Conservation (phyloP, 2,888 invertebrate species). For the Drosophila mayaguana region DNA sequence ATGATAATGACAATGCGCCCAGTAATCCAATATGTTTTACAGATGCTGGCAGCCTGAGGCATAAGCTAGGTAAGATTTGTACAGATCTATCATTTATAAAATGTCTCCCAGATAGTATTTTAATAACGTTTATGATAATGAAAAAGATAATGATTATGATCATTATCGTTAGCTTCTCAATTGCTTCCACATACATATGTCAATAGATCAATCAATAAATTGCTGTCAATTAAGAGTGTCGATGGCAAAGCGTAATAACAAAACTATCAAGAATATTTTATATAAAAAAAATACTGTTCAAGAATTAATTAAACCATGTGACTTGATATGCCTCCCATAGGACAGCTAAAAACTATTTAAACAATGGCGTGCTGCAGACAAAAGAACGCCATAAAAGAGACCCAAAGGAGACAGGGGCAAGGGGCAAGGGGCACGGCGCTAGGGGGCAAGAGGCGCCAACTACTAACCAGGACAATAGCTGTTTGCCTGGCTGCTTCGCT, state of each 20-base stretch:
- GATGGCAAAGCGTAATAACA: background rate
- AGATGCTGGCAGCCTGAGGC: too few relatives aligned
- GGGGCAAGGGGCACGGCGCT: background rate
- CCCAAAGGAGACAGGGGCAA: background rate
- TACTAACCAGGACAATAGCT: conserved; percentile 53
- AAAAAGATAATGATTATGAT: background rate
- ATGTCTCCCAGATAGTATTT: too few relatives aligned
- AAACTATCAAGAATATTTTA: background rate
- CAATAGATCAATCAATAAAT: too few relatives aligned
- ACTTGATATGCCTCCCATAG: background rate
- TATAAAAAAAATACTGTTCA: background rate
- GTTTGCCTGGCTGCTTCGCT: too few relatives aligned
- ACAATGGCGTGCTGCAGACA: conserved; percentile 20
- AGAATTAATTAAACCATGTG: conserved; percentile 1
- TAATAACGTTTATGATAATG: background rate
- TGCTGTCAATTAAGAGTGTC: background rate
- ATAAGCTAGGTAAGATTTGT: too few relatives aligned
- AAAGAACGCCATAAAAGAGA: background rate
- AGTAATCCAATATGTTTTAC: too few relatives aligned
- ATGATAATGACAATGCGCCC: too few relatives aligned
- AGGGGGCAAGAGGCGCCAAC: background rate
- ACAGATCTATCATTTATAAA: too few relatives aligned
- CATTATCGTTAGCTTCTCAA: background rate
- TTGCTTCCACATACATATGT: background rate
- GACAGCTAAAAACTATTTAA: background rate